A percentile compares a stretch with the other conserved stretches of the same genome.
Conservation (phyloP, 2,888 invertebrate species). For the Drosophila picticornis region DNA sequence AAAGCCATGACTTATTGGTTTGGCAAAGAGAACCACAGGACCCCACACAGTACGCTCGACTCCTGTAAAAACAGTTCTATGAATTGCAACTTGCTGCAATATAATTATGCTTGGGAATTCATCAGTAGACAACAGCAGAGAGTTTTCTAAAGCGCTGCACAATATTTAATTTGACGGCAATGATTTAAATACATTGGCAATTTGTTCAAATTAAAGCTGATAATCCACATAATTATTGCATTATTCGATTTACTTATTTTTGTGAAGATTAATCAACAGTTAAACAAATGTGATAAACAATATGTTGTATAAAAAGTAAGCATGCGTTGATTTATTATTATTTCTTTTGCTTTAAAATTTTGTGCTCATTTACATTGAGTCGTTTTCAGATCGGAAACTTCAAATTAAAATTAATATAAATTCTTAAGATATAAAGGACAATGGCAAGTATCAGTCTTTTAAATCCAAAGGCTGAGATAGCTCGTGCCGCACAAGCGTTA, state of each 20-base stretch:
- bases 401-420: background rate
- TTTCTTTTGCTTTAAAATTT: background rate
- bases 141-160: background rate
- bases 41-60: background rate
- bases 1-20: constrained; percentile 67
- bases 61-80: constrained; percentile 47
- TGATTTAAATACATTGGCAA: background rate
- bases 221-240: background rate
- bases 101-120: constrained; percentile 45
- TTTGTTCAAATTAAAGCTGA: background rate
- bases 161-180: background rate
- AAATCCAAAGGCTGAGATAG: constrained; percentile 99
- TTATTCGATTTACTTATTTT: background rate
- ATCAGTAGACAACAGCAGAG: background rate
- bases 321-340: background rate
- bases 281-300: background rate
- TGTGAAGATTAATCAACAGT: background rate
- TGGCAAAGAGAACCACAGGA: constrained; percentile 14
- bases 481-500: constrained; percentile 96
- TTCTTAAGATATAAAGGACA: background rate
- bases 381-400: background rate
- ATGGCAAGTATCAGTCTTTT: constrained; percentile 97
- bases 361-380: background rate
- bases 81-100: constrained; percentile 55
- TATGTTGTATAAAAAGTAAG: background rate